phyloP scores from a whole-genome alignment of 1,140 invertebrate species.

The Drosophila teissieri region DNA sequence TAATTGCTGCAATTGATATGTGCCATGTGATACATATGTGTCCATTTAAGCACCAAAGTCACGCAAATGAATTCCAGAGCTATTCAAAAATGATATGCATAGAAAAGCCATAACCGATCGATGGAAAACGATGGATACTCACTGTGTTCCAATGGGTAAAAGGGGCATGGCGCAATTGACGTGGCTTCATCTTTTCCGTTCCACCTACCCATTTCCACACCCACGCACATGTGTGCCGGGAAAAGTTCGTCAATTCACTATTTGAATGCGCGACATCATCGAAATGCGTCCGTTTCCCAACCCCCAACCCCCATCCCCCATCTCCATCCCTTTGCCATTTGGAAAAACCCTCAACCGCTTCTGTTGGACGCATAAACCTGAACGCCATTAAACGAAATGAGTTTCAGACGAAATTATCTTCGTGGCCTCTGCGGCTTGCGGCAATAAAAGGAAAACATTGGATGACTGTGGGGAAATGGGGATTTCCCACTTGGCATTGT shows the following conservation, averaged over 20 bases:
- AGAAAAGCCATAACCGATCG: background rate
- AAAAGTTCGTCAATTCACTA: constrained; percentile 79
- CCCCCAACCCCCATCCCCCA: background rate
- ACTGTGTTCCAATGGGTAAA: constrained; percentile 14
- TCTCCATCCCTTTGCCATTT: constrained; percentile 13
- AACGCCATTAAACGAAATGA: constrained; percentile 80
- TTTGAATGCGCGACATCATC: constrained; percentile 78
- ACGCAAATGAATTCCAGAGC: background rate
- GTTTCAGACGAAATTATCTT: constrained; percentile 78
- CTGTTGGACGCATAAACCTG: constrained; percentile 77
- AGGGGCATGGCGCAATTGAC: constrained; percentile 26
- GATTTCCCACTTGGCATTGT: constrained; percentile 24
- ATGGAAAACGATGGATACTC: background rate
- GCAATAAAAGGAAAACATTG: constrained; percentile 13
- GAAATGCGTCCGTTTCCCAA: constrained; percentile 56
- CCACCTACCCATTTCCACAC: constrained; percentile 7
- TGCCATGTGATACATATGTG: no score
- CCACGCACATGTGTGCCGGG: constrained; percentile 7
- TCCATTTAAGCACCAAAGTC: background rate
- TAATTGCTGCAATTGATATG: background rate
- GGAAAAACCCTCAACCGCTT: constrained; percentile 34
- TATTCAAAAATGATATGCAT: background rate
- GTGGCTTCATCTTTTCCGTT: constrained; percentile 3
- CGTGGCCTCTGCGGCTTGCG: constrained; percentile 17
- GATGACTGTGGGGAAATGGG: background rate